These are phyloP conservation scores for Ptychobarbus kaznakovi DNA, from an alignment of 2,797 vertebrate genomes.

Conservation along the genomic window DNA sequence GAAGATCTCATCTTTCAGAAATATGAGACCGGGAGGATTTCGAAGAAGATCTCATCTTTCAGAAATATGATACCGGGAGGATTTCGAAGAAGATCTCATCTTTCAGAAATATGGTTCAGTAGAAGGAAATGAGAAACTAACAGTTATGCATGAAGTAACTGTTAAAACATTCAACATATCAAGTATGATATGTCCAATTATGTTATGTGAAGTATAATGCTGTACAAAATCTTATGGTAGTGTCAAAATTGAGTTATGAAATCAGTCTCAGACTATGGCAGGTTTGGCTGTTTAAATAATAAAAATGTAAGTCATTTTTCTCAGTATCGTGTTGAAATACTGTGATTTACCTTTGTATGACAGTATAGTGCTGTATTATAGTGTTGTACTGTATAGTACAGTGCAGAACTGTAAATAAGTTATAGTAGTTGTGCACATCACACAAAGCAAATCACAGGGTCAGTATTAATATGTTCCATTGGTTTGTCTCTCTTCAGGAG, in stretches of 20 bases:
- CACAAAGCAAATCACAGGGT: neutral
- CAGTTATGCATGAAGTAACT: neutral
- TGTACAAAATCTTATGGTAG: neutral
- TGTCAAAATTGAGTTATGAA: no score
- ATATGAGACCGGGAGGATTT: constrained; percentile 4
- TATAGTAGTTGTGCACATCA: neutral
- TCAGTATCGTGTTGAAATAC: neutral
- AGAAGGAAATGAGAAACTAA: constrained; percentile 6
- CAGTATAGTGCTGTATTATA: neutral
- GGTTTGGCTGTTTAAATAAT: no score
- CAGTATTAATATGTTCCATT: neutral
- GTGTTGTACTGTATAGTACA: neutral
- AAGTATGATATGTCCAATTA: neutral
- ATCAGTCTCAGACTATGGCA: no score
- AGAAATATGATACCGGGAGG: neutral
- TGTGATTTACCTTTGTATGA: neutral
- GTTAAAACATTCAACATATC: neutral
- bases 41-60: neutral
- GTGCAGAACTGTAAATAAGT: neutral
- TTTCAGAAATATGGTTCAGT: constrained; percentile 8
- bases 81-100: constrained; percentile 13
- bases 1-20: neutral
- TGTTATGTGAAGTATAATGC: neutral
- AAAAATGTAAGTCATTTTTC: neutral
- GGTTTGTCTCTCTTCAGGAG: constrained; percentile 75